Conservation (phyloP, 1,140 invertebrate genomes). For the Cardiocondyla obscurior region DNA sequence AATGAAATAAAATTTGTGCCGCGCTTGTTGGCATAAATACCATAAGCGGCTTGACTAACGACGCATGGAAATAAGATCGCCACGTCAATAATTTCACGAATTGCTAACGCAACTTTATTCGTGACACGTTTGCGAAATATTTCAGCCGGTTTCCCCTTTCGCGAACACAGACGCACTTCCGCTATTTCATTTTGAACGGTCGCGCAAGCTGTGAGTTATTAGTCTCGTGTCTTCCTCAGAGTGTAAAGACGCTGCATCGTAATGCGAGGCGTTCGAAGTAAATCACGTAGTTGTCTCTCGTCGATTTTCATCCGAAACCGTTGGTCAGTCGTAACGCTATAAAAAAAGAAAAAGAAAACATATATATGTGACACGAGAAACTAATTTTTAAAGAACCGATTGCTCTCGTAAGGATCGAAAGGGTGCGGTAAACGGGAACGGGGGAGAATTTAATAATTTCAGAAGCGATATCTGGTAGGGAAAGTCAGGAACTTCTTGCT, state of each 20-base stretch:
- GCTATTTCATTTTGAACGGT: constrained; percentile 34
- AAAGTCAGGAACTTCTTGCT: background rate
- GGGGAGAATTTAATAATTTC: constrained; percentile 5
- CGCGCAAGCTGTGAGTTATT: constrained; percentile 59
- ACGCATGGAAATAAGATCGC: background rate
- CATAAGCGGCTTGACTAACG: background rate
- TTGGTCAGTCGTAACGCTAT: background rate
- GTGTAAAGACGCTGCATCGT: constrained; percentile 33
- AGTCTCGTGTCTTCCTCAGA: background rate
- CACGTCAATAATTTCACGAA: constrained; percentile 17
- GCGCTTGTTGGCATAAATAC: constrained; percentile 1
- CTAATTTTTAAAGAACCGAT: background rate
- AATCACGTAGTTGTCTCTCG: constrained; percentile 3
- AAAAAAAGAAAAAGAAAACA: background rate
- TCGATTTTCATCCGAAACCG: constrained; percentile 1
- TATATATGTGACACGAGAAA: background rate
- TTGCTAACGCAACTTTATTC: background rate
- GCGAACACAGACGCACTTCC: constrained; percentile 41
- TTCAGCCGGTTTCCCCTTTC: constrained; percentile 50
- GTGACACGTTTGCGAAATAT: constrained; percentile 47
- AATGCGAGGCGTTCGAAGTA: background rate
- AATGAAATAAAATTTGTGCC: constrained; percentile 17
- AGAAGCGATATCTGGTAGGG: background rate
- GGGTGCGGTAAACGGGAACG: background rate
- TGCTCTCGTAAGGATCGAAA: constrained; percentile 11